Conservation (phyloP, 2,888 invertebrate genomes). For the Yponomeuta plumbellus region DNA sequence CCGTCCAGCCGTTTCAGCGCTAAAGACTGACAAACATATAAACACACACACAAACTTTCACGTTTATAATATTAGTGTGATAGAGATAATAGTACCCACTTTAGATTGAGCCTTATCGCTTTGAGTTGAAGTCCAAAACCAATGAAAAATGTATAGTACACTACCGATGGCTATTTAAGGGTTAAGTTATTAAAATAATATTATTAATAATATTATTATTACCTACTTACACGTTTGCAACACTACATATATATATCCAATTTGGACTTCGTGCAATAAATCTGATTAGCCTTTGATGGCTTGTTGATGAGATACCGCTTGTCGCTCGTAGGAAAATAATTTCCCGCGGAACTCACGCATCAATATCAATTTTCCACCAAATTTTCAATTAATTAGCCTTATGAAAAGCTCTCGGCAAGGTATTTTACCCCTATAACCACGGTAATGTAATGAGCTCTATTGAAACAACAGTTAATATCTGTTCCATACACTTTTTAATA, state of each 20-base stretch:
- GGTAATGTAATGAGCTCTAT: constrained; percentile 21
- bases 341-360: constrained; percentile 50
- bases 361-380: constrained; percentile 61
- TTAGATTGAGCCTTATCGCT: too few species aligned
- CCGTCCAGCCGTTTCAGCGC: too few species aligned
- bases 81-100: too few species aligned
- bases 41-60: too few species aligned
- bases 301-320: constrained; percentile 3
- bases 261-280: background rate
- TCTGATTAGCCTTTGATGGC: constrained; percentile 2
- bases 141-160: too few species aligned
- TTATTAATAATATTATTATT: too few species aligned
- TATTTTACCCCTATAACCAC: background rate
- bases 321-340: constrained; percentile 35
- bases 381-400: constrained; percentile 51
- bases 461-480: constrained; percentile 11
- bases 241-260: background rate
- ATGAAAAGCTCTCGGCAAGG: constrained; percentile 20
- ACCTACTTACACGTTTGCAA: too few species aligned
- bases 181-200: too few species aligned
- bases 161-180: too few species aligned
- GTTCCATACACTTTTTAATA: background rate
- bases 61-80: too few species aligned
- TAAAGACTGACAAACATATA: too few species aligned
- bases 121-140: too few species aligned